A percentile compares a stretch with the other conserved stretches of the same genome.
phyloP scores from a whole-genome alignment of 1,140 invertebrate genomes.

The Drosophila kepulauana region DNA sequence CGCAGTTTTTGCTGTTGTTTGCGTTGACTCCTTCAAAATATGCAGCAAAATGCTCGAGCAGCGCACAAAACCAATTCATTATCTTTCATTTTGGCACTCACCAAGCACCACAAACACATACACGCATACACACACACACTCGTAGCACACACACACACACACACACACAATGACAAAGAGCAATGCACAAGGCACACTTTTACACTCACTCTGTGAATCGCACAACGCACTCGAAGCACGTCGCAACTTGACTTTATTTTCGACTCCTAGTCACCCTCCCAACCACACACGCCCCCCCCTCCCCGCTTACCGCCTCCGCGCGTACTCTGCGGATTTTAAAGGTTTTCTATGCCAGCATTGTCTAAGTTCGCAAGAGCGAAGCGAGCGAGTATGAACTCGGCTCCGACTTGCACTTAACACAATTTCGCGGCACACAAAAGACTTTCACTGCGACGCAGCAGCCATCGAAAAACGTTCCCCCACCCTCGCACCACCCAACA shows the following conservation, averaged over 20 bases:
- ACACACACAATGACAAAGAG: conserved; percentile 16
- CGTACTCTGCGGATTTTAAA: conserved; percentile 50
- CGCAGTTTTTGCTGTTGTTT: conserved; percentile 36
- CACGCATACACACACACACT: conserved; percentile 31
- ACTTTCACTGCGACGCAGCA: conserved; percentile 72
- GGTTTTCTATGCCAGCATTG: conserved; percentile 74
- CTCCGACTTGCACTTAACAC: conserved; percentile 81
- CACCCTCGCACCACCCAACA: conserved; percentile 5
- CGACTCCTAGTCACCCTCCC: conserved; percentile 50
- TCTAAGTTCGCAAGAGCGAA: conserved; percentile 39
- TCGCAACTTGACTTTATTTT: conserved; percentile 81
- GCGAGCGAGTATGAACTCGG: conserved; percentile 35
- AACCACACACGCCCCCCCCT: not conserved
- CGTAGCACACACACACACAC: conserved; percentile 34
- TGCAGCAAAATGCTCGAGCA: conserved; percentile 39
- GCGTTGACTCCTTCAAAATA: conserved; percentile 34
- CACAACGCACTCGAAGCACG: conserved; percentile 71
- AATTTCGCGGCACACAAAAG: conserved; percentile 79
- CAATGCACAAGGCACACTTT: conserved; percentile 21
- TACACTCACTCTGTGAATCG: conserved; percentile 12
- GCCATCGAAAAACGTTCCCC: conserved; percentile 16
- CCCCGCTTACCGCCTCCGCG: conserved; percentile 8
- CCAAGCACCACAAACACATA: conserved; percentile 7
- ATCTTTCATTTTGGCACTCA: conserved; percentile 70
- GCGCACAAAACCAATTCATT: conserved; percentile 73